These are phyloP conservation scores for Hypomecis punctinalis DNA, from an alignment of 2,888 invertebrate species.

Conservation along the genomic window DNA sequence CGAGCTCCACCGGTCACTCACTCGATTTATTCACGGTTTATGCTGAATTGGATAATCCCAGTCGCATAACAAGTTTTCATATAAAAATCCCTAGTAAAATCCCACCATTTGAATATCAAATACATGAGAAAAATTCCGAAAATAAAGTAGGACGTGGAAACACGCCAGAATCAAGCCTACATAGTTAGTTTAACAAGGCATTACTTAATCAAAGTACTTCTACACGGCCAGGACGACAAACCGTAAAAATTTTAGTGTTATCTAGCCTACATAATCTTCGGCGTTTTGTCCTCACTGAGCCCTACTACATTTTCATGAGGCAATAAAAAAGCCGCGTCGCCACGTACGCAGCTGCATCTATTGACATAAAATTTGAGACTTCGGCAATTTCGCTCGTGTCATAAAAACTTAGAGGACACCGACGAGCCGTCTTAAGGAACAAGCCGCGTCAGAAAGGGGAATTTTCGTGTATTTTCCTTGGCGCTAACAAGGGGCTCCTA, in stretches of 20 bases:
- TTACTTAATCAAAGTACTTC: constrained; percentile 29
- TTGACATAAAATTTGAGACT: constrained; percentile 70
- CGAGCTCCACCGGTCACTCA: constrained; percentile 46
- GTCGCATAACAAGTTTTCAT: constrained; percentile 47
- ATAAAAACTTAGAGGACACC: constrained; percentile 67
- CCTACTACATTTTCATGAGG: constrained; percentile 54
- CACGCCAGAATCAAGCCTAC: neutral
- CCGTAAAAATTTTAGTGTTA: constrained; percentile 40
- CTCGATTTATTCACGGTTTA: constrained; percentile 55
- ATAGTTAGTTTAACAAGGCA: constrained; percentile 8
- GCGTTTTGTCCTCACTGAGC: constrained; percentile 40
- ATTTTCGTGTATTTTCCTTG: constrained; percentile 72
- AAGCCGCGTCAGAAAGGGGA: constrained; percentile 69
- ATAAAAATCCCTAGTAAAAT: constrained; percentile 29
- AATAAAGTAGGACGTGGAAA: neutral
- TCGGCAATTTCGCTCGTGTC: constrained; percentile 61
- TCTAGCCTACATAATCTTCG: constrained; percentile 40
- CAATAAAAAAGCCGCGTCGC: constrained; percentile 50
- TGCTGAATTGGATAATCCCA: constrained; percentile 53
- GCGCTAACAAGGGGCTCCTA: constrained; percentile 77
- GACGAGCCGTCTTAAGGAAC: constrained; percentile 64
- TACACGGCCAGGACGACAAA: constrained; percentile 29
- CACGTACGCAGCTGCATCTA: constrained; percentile 64
- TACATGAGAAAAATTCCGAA: neutral
- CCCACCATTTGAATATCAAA: constrained; percentile 31